Conservation (phyloP, 2,797 vertebrate species). For the Enoplosus armatus region DNA sequence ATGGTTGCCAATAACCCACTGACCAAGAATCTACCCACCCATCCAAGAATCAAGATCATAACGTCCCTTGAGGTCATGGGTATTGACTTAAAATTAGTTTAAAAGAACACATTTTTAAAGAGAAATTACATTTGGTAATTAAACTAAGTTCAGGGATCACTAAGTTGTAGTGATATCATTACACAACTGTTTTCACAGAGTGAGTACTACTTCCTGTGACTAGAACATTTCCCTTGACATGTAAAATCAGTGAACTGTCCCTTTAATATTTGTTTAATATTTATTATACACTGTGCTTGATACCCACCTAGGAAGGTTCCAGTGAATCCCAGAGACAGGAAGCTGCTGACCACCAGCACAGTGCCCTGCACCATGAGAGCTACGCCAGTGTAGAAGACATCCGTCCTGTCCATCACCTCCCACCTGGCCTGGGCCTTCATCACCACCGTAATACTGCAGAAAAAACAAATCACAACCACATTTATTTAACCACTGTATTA, state of each 20-base stretch:
- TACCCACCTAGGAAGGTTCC: conserved; percentile 95
- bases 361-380: conserved; percentile 83
- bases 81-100: too few species aligned
- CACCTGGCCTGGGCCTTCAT: conserved; percentile 90
- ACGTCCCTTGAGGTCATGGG: too few species aligned
- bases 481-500: not conserved
- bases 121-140: too few species aligned
- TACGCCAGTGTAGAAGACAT: conserved; percentile 83
- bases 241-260: not conserved
- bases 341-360: conserved; percentile 92
- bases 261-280: not conserved
- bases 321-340: conserved; percentile 92
- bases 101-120: too few species aligned
- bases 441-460: conserved; percentile 89
- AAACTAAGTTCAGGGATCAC: too few species aligned
- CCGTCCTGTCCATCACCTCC: conserved; percentile 82
- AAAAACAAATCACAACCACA: not conserved
- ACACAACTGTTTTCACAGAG: not conserved
- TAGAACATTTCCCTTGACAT: not conserved
- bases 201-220: not conserved
- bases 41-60: too few species aligned
- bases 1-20: too few species aligned
- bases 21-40: too few species aligned
- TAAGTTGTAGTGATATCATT: not conserved
- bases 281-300: not conserved